Percentiles rank a stretch among this genome's conserved stretches.
These are phyloP conservation scores for Watsonalla cultraria DNA, from an alignment of 2,888 invertebrate genomes.

Conservation along the genomic window DNA sequence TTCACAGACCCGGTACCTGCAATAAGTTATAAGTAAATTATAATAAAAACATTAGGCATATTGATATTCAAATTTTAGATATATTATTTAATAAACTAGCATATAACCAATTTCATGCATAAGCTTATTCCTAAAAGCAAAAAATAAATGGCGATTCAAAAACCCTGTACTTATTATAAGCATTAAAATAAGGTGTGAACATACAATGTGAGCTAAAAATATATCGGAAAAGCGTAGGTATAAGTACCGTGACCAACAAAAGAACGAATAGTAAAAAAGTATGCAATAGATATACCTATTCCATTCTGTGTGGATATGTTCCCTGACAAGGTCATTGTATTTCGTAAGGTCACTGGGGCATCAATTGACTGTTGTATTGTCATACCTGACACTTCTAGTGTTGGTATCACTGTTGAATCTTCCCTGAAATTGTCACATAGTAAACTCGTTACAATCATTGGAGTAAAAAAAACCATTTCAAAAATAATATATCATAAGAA, in stretches of 20 bases:
- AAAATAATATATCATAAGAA: too few relatives aligned
- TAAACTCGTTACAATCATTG: too few relatives aligned
- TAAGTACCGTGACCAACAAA: too few relatives aligned
- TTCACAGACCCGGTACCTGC: constrained; percentile 87
- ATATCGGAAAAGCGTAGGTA: too few relatives aligned
- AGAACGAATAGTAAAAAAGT: too few relatives aligned
- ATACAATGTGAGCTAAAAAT: too few relatives aligned
- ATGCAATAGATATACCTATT: constrained; percentile 72
- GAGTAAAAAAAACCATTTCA: too few relatives aligned
- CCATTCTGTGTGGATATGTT: constrained; percentile 93
- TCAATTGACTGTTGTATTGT: constrained; percentile 95
- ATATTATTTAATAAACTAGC: too few relatives aligned
- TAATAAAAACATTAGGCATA: neutral
- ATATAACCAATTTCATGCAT: too few relatives aligned
- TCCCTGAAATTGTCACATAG: constrained; percentile 38
- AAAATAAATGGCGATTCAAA: neutral
- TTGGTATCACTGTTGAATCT: constrained; percentile 80
- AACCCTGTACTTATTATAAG: constrained; percentile 5
- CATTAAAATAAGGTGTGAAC: too few relatives aligned
- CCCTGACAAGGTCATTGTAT: constrained; percentile 91
- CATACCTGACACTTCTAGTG: constrained; percentile 95
- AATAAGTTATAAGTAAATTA: constrained; percentile 18
- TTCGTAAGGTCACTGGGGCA: constrained; percentile 91
- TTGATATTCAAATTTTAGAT: too few relatives aligned
- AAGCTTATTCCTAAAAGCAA: too few relatives aligned